phyloP scores from a whole-genome alignment of 2,797 vertebrate species.

The Sebastolobus altivelis region DNA sequence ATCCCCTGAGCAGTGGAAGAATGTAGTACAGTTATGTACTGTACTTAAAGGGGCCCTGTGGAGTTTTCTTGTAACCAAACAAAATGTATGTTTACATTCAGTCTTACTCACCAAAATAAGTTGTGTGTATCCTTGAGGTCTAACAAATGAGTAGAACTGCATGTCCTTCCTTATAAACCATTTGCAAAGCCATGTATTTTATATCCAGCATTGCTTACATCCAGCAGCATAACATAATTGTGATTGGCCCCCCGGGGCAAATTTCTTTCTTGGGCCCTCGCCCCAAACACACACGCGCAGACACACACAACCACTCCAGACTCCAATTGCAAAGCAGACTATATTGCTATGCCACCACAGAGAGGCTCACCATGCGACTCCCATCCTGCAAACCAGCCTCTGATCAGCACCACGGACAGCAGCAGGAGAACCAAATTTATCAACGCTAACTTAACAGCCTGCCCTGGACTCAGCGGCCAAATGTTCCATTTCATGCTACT shows the following conservation, averaged over 20 bases:
- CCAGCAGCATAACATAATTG: background rate
- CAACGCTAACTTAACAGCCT: too few species aligned
- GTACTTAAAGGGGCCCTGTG: background rate
- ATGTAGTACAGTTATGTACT: background rate
- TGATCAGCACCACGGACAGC: too few species aligned
- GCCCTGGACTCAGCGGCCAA: too few species aligned
- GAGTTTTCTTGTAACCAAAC: background rate
- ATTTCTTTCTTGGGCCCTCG: background rate
- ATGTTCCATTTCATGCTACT: too few species aligned
- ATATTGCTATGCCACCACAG: accelerated
- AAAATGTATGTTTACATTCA: background rate
- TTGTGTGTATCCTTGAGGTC: background rate
- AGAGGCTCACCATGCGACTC: background rate
- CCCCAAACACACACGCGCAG: background rate
- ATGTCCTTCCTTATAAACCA: background rate
- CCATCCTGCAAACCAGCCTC: too few species aligned
- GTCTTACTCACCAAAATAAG: background rate
- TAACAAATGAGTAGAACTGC: background rate
- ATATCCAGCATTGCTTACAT: background rate
- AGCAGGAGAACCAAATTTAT: too few species aligned
- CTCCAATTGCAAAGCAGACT: too few species aligned
- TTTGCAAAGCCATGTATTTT: background rate
- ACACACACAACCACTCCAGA: background rate
- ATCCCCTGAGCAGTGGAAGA: background rate
- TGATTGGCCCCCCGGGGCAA: background rate